Percentiles rank a stretch among this genome's conserved stretches.
Conservation (phyloP, 2,888 invertebrate genomes). For the Coenonympha glycerion region DNA sequence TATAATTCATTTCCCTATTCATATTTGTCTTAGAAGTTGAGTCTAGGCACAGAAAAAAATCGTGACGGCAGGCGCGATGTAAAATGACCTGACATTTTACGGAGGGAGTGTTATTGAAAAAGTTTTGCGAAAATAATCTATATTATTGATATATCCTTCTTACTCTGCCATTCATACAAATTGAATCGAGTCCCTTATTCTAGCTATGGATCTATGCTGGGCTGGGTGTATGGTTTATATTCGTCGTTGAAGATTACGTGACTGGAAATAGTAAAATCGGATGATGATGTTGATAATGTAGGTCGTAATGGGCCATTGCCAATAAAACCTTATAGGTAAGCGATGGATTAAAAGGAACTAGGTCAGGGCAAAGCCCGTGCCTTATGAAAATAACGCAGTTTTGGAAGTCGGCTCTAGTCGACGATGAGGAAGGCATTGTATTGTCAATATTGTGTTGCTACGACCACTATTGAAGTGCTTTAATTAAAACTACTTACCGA, state of each 20-base stretch:
- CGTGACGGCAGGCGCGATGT: slow-evolving; percentile 38
- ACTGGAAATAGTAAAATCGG: slow-evolving; percentile 76
- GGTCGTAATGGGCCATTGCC: slow-evolving; percentile 74
- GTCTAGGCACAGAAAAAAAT: slow-evolving; percentile 36
- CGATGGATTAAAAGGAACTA: slow-evolving; percentile 73
- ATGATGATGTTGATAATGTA: slow-evolving; percentile 76
- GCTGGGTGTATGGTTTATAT: slow-evolving; percentile 62
- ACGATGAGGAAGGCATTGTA: slow-evolving; percentile 8
- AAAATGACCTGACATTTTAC: slow-evolving; percentile 49
- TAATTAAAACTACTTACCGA: slow-evolving; percentile 7
- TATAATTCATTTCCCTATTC: slow-evolving; percentile 74
- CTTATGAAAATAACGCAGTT: slow-evolving; percentile 64
- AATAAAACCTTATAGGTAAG: slow-evolving; percentile 76
- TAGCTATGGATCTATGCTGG: slow-evolving; percentile 31
- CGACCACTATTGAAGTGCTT: slow-evolving; percentile 10
- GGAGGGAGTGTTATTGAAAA: slow-evolving; percentile 49
- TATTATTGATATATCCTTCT: slow-evolving; percentile 41
- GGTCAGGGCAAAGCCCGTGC: slow-evolving; percentile 68
- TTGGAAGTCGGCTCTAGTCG: slow-evolving; percentile 27
- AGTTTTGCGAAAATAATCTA: slow-evolving; percentile 45
- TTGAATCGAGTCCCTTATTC: slow-evolving; percentile 42
- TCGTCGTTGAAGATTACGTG: slow-evolving; percentile 72
- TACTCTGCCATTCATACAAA: slow-evolving; percentile 47
- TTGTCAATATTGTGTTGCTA: slow-evolving; percentile 20
- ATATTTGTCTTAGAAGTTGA: slow-evolving; percentile 72